phyloP scores from a whole-genome alignment of 1,140 invertebrate species.

The Leptopilina boulardi region DNA sequence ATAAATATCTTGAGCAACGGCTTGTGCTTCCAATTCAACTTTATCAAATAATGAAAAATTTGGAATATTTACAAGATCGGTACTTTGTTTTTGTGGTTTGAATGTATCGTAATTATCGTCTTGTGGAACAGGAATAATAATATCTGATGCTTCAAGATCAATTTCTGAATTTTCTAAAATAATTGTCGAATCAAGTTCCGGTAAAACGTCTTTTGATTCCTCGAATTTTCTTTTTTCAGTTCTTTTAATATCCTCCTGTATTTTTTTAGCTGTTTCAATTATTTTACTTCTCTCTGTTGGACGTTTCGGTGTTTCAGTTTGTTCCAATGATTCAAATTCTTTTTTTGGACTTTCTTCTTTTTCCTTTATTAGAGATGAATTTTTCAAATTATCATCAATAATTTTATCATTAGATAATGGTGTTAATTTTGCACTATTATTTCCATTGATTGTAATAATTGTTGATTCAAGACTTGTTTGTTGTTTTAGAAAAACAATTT shows the following conservation, averaged over 20 bases:
- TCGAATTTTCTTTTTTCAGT: neutral
- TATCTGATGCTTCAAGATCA: neutral
- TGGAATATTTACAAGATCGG: constrained; percentile 45
- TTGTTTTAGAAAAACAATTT: neutral
- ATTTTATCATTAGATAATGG: neutral
- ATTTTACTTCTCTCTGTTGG: neutral
- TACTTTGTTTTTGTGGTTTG: constrained; percentile 65
- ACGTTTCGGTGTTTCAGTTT: neutral
- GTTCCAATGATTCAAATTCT: neutral
- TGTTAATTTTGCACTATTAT: no score
- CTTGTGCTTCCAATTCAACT: constrained; percentile 56
- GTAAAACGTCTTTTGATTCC: neutral
- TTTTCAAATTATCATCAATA: neutral
- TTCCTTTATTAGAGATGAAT: neutral
- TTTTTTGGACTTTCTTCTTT: neutral
- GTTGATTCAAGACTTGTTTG: neutral
- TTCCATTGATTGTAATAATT: neutral
- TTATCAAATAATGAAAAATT: constrained; percentile 51
- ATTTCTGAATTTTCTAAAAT: neutral
- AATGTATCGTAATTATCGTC: constrained; percentile 59
- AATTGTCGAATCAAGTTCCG: constrained; percentile 23
- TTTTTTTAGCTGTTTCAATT: constrained; percentile 6
- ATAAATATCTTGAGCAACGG: constrained; percentile 63
- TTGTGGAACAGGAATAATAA: neutral
- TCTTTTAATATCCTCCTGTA: neutral